phyloP scores from a whole-genome alignment of 2,888 invertebrate species.

The Seira musarum region DNA sequence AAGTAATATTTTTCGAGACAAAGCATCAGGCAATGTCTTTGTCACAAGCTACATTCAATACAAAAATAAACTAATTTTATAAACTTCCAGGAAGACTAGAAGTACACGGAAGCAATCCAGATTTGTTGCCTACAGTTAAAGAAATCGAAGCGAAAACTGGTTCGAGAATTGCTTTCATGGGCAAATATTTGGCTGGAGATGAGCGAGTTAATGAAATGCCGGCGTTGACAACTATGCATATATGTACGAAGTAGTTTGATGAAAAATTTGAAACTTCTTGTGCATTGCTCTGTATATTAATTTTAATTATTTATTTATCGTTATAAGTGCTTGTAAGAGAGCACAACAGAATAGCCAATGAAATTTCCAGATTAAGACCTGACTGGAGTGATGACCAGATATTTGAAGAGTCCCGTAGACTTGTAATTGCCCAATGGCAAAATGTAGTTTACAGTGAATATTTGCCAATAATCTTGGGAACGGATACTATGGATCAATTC shows the following conservation, averaged over 20 bases:
- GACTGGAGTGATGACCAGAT: conserved; percentile 65
- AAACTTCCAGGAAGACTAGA: conserved; percentile 56
- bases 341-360: conserved; percentile 65
- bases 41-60: no score
- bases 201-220: conserved; percentile 70
- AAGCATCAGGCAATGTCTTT: no score
- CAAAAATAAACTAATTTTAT: no score
- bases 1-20: no score
- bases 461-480: conserved; percentile 65
- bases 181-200: conserved; percentile 68
- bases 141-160: conserved; percentile 59
- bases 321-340: conserved; percentile 61
- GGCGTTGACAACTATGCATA: conserved; percentile 67
- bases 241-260: no score
- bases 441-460: conserved; percentile 67
- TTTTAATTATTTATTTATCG: conserved; percentile 6
- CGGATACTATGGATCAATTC: conserved; percentile 57
- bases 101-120: conserved; percentile 43
- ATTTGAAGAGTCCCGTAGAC: conserved; percentile 62
- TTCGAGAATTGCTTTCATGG: conserved; percentile 66
- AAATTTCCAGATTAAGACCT: conserved; percentile 40
- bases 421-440: conserved; percentile 68
- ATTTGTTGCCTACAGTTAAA: conserved; percentile 64
- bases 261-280: no score
- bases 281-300: neutral